Conservation (phyloP, 2,888 invertebrate species). For the Creontiades dilutus region DNA sequence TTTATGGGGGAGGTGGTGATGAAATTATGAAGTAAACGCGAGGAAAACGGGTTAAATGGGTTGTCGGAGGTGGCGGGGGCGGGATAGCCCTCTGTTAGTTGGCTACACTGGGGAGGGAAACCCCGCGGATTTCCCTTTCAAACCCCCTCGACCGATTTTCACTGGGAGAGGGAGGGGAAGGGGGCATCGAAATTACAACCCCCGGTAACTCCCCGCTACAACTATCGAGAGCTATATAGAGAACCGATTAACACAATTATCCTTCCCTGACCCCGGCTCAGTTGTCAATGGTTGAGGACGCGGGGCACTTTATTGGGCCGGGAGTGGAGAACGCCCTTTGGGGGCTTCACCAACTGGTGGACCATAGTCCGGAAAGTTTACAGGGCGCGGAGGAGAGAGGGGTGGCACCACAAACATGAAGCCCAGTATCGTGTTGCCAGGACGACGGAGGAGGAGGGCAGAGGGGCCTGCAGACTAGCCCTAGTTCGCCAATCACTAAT, state of each 20-base stretch:
- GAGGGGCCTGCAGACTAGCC: neutral
- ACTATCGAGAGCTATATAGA: conserved; percentile 16
- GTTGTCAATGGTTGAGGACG: neutral
- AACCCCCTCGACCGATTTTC: neutral
- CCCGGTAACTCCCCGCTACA: neutral
- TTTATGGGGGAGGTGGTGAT: neutral
- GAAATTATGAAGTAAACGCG: conserved; percentile 31
- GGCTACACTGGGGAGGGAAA: neutral
- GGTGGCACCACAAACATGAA: neutral
- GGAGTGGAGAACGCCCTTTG: neutral
- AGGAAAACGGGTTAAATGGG: neutral
- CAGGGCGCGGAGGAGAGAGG: neutral
- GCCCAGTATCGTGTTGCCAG: neutral
- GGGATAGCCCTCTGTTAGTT: neutral
- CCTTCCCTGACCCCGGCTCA: conserved; percentile 26
- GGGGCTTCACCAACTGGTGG: neutral
- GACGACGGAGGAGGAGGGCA: no score
- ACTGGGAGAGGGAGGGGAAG: no score
- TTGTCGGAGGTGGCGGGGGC: neutral
- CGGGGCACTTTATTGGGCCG: neutral
- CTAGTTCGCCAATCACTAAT: neutral
- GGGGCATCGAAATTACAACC: neutral
- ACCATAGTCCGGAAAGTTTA: neutral
- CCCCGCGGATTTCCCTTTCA: neutral
- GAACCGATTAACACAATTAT: conserved; percentile 31